Evolutionary conservation across 2,888 invertebrate species (phyloP), one percentile per base, ranked within the genome.

Genomic region (Melinaea menophilus): DNA sequence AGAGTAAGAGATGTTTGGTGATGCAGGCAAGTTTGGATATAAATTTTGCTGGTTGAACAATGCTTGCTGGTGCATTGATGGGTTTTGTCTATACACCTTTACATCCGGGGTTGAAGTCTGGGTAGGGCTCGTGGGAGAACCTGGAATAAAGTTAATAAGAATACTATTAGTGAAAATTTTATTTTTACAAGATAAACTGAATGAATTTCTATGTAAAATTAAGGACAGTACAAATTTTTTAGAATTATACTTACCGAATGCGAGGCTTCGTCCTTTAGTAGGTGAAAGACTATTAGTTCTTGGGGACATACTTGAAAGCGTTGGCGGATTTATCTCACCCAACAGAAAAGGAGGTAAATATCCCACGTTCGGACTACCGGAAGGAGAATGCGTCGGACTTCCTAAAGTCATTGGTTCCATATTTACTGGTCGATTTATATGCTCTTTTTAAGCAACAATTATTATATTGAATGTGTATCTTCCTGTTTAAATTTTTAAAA

Each of bases 351-450:
- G 93, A 57, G 96, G 96, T 74, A 96, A 89, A 85, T 94, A 96
- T 56, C 93, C 93, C 46, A 94, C 93, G 74, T 92, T 92, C 47
- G 92, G 90, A 69, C 92, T 93, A 34, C 94, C 92, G 22, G 93
- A 92, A 35, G 95, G 94, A 70, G 94, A 94, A 73, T 94, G 94
- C 59, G 94, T 92, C 2, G 95, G 94, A 80, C 95, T 96, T 67
- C 96, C 96, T 71, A 96, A 85, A 61, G 94, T 92, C 96, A 96
- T 96, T 58, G 96, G 96, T 82, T 96, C 96, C 95, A 96, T 96
- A 82, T 84, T 81, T 62, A 59, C 55, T 46, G 45, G 2, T 55
- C 9, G 9, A 55, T 35, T 35, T 12, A 35, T 55, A 12, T 34
- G n/a, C 5, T 3, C 12, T 48, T 47, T 35, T 48, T 12, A 58